Conservation (phyloP, 2,113 vertebrate species). For the Dendropsophus ebraccatus region DNA sequence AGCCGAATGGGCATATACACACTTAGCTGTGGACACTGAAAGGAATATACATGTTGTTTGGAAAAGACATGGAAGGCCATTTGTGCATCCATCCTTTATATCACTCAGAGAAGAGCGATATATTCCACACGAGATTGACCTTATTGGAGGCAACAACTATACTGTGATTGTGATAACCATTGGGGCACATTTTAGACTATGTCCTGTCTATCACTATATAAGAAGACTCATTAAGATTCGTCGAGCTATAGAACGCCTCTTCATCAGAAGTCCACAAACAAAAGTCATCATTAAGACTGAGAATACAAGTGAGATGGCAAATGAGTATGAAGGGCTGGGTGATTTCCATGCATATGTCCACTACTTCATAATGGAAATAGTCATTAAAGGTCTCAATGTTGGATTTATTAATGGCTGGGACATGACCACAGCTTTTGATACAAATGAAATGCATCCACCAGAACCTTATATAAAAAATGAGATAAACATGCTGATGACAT, state of each 20-base stretch:
- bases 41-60: constrained; percentile 57
- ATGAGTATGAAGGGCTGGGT: background rate
- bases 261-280: constrained; percentile 51
- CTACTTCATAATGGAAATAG: constrained; percentile 21
- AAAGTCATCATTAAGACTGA: constrained; percentile 47
- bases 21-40: constrained; percentile 59
- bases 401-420: constrained; percentile 55
- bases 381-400: constrained; percentile 44
- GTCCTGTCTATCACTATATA: constrained; percentile 36
- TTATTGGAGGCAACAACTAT: constrained; percentile 16
- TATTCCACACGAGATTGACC: constrained; percentile 48
- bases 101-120: constrained; percentile 3
- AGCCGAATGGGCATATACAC: constrained; percentile 51
- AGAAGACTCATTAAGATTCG: constrained; percentile 44
- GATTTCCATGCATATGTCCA: constrained; percentile 47
- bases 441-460: constrained; percentile 20
- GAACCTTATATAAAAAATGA: constrained; percentile 23
- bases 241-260: constrained; percentile 24
- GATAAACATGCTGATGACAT: constrained; percentile 23
- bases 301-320: background rate
- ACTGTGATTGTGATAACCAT: constrained; percentile 13
- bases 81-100: background rate
- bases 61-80: constrained; percentile 45
- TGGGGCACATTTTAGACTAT: constrained; percentile 39
- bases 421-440: constrained; percentile 32